Evolutionary conservation across 2,797 vertebrate genomes (phyloP).

Genomic region (Gephyroberyx darwinii): DNA sequence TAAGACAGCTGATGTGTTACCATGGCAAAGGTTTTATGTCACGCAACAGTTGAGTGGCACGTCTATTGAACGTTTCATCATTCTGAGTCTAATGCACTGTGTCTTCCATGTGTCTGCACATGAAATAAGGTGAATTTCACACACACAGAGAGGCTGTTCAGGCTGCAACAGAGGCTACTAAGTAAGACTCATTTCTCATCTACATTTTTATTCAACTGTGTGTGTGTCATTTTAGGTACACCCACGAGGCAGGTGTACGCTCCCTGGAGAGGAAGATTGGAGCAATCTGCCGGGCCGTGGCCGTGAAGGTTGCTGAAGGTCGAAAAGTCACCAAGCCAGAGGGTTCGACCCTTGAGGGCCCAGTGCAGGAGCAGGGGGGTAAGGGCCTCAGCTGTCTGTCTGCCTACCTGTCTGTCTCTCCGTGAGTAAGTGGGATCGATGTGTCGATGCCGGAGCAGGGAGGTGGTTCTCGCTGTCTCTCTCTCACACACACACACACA

Average conservation of each 20-base stretch:
- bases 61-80: no score
- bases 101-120: no score
- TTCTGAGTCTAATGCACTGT: no score
- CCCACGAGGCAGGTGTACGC: slow-evolving; percentile 94
- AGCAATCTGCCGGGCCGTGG: slow-evolving; percentile 94
- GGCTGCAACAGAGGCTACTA: background rate
- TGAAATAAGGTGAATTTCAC: no score
- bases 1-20: no score
- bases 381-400: slow-evolving; percentile 11
- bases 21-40: no score
- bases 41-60: no score
- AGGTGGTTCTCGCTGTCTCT: no score
- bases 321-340: slow-evolving; percentile 82
- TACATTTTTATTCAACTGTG: background rate
- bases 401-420: background rate
- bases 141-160: slow-evolving; percentile 7
- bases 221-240: slow-evolving; percentile 83
- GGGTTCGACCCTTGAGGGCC: slow-evolving; percentile 62
- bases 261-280: slow-evolving; percentile 93
- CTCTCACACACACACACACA: no score
- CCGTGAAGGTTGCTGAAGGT: slow-evolving; percentile 94
- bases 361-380: slow-evolving; percentile 65
- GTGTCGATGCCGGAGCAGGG: no score
- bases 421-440: background rate
- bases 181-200: no score